Conservation (phyloP, 2,797 vertebrate genomes). For the Lepus townsendii region DNA sequence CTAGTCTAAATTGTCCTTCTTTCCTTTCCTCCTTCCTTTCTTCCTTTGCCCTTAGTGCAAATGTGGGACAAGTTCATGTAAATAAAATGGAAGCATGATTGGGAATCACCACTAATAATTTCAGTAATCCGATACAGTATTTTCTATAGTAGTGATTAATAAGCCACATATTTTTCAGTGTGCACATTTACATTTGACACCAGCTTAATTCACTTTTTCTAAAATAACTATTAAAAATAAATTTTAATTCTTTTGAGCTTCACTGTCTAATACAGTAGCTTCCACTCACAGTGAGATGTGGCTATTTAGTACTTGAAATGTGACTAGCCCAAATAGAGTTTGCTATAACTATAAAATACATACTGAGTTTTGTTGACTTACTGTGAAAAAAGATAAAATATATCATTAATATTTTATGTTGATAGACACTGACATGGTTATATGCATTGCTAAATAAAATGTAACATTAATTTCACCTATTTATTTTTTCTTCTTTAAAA, state of each 20-base stretch:
- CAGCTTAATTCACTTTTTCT: not conserved
- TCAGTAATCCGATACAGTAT: not conserved
- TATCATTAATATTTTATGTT: not conserved
- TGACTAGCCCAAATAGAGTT: not conserved
- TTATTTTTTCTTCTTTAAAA: not conserved
- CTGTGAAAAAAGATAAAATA: constrained; percentile 3
- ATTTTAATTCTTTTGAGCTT: not conserved
- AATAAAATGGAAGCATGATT: constrained; percentile 30
- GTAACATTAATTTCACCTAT: not conserved
- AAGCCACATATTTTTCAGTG: constrained; percentile 7
- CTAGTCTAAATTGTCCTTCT: not conserved
- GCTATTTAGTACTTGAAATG: not conserved
- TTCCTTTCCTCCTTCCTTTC: not conserved
- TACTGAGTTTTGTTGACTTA: not conserved
- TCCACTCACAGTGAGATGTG: not conserved
- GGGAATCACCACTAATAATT: not conserved
- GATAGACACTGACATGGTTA: not conserved
- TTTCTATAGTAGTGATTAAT: constrained; percentile 27
- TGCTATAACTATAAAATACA: not conserved
- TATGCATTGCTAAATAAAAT: not conserved
- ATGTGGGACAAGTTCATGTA: constrained; percentile 20
- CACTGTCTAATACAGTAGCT: not conserved
- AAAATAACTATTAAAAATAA: constrained; percentile 15
- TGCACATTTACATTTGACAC: not conserved
- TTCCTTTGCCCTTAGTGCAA: not conserved